Base-by-base conservation (phyloP, 2,797 vertebrate genomes). In the Cheirogaleus major region DNA sequence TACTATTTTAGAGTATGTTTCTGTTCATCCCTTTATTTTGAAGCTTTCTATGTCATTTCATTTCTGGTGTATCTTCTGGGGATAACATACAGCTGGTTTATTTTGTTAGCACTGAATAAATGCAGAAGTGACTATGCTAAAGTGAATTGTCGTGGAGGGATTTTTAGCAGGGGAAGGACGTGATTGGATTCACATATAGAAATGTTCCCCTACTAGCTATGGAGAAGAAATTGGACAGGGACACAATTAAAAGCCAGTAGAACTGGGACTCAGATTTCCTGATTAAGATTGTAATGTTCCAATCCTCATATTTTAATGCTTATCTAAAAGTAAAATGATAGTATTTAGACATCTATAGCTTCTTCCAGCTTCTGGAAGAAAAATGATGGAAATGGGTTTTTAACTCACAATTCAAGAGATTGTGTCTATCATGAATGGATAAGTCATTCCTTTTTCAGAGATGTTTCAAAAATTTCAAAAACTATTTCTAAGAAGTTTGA, bases 381-480 rank as follows among this genome's bases (percentile, higher is more conserved):
- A 95, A 85, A 87, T 67, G 32, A n/a, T 90, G 35, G 17, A 78
- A 72, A 18, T 35, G 27, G 9, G 4, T 12, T 90, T 82, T 88
- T 63, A 89, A 65, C 30, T 12, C 32, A 59, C 4, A 81, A 27
- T 57, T 86, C 20, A 38, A 67, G 69, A 91, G 13, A 76, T 61
- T 69, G 72, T 57, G 23, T 57, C 32, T 50, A 86, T 12, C 23
- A 67, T 10, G 59, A n/a, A 59, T 23, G 13, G 20, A 2, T 50
- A 63, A 84, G 76, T 61, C n/a, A 67, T 73, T 95, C 3, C 30
- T 96, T 91, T 93, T 11, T 45, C 7, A 83, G 35, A 95, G 78
- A 83, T 86, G 50, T 73, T 11, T 41, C 70, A 41, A 95, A 67
- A n/a, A 2, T n/a, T 59, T 95, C 32, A 61, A 75, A 43, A 30